phyloP scores from a whole-genome alignment of 1,140 invertebrate species.

The Zaprionus vittiger region DNA sequence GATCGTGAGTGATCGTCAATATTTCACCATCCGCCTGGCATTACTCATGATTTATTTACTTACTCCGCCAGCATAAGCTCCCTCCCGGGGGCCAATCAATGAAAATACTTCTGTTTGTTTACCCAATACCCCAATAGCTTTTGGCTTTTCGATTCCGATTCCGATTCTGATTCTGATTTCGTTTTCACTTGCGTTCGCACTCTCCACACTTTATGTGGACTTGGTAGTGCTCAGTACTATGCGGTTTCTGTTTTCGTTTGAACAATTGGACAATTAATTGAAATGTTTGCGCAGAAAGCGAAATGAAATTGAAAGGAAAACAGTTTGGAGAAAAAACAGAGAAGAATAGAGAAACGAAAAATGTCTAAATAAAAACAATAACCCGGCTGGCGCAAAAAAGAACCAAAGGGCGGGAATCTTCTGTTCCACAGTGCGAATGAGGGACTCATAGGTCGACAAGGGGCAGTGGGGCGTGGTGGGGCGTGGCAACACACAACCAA shows the following conservation, averaged over 20 bases:
- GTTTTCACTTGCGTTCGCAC: constrained; percentile 25
- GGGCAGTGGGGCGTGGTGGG: neutral
- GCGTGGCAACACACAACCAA: constrained; percentile 50
- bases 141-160: neutral
- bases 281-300: constrained; percentile 66
- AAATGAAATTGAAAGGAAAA: constrained; percentile 40
- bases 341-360: constrained; percentile 6
- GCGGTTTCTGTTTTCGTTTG: constrained; percentile 58
- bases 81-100: constrained; percentile 25
- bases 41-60: constrained; percentile 45
- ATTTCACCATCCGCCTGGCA: constrained; percentile 18
- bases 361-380: constrained; percentile 7
- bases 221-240: neutral
- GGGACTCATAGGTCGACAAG: neutral
- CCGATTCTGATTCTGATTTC: constrained; percentile 17
- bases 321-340: constrained; percentile 27
- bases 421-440: no score
- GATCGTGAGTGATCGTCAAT: constrained; percentile 14
- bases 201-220: constrained; percentile 5
- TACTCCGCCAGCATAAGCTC: constrained; percentile 12
- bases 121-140: constrained; percentile 17
- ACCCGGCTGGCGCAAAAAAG: neutral
- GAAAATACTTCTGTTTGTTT: constrained; percentile 43
- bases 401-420: neutral
- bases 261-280: constrained; percentile 76